Evolutionary conservation across 2,888 invertebrate genomes (phyloP), one percentile per base, ranked within the genome.

Genomic region (Polyommatus iphigenia): DNA sequence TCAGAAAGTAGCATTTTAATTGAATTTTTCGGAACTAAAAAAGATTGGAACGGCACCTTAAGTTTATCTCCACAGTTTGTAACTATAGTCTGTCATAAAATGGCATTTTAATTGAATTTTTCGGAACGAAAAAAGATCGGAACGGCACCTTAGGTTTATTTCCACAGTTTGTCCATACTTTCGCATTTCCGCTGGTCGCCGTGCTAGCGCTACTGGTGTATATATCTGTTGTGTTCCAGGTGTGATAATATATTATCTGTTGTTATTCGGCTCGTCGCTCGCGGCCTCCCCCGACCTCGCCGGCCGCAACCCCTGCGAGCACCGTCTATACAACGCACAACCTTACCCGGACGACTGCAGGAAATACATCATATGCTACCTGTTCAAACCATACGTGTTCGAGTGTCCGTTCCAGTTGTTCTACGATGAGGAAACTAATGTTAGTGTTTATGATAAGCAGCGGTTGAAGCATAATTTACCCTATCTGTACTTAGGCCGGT

Each of bases 351-450:
- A 15, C 0, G 80, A 81, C 10, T 83, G 83, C 29, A 78, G 81
- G 13, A 76, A 78, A 7, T 84, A 80, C 76, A 80, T 84, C 6
- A 77, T 84, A 15, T 84, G 84, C 41, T 82, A 82, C 79, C 59
- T 80, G 6, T 81, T 79, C 15, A 76, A 77, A 7, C 78, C 81
- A 0, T 80, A 78, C 15, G 76, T 79, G 15, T 46, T 79, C 18
- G 29, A 77, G 1, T 84, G 84, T 20, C 83, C 83, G 2, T 78
- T 78, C 10, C 80, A 81, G 8, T 54, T 80, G 4, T 78, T 80
- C 46, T 84, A 81, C 36, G 83, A 84, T 24, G 24, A 77, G 6
- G 59, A 77, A n/a, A 82, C 80, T 2, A 83, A 81, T 77, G 84
- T 84, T 77, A 82, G 83, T 81, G n/a, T 59, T n/a, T 20, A 59